Base-by-base conservation (phyloP, 2,113 vertebrate genomes). In the Chaenocephalus aceratus region DNA sequence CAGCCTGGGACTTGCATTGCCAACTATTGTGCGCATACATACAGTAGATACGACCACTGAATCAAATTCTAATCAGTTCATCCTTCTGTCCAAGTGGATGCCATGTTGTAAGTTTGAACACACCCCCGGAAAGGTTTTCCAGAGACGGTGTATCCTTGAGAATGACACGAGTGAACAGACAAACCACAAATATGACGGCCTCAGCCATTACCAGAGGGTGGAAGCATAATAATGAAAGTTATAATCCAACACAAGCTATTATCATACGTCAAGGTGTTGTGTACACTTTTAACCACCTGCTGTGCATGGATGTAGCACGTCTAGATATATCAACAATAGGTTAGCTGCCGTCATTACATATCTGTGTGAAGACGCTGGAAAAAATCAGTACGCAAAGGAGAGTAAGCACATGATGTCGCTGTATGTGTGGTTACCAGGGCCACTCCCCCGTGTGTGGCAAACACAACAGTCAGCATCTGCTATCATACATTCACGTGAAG, bases 401-500 rank as follows among this genome's bases (percentile, higher is more conserved):
- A 30, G 9, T 46, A 15, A 53, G 63, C 63, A 70, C 21, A 61
- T 64, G 41, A 72, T 69, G 52, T 65, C 34, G 11, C 4, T 26
- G 36, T 62, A 60, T 64, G 36, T 5, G 6, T 48, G 64, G 68
- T 56, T 36, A 57, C 41, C n/a, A 57, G 45, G 72, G 83, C 72
- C 78, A 53, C 62, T 48, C 68, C 57, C 72, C 18, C 0, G 6
- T 48, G 72, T 57, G 67, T 57, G 61, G 68, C 45, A 53, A 81
- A 77, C 68, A 69, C 52, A 70, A 49, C 59, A 64, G 69, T 74
- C 70, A 82, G 75, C 74, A 64, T 69, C 44, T 73, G 57, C 78
- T 77, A 53, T 59, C 34, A 52, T 73, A 58, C 58, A 69, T 77
- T 63, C 69, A 54, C 57, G 64, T 53, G 74, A 64, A 54, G 36